Conservation (phyloP, 2,113 vertebrate genomes). For the Formicarius rufipectus region DNA sequence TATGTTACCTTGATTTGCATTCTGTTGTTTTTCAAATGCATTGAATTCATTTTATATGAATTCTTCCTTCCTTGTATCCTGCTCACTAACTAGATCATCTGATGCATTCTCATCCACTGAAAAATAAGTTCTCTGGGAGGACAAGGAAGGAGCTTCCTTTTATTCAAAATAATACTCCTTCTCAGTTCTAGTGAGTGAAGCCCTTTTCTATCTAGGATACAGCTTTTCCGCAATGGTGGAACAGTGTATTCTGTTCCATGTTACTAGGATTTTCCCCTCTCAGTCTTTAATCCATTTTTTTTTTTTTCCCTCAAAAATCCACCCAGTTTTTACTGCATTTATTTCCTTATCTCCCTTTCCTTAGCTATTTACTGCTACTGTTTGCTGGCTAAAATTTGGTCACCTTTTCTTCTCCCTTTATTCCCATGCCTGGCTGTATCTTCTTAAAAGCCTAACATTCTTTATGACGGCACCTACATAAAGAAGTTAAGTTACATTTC, state of each 20-base stretch:
- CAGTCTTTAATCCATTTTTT: background rate
- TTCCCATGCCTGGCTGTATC: background rate
- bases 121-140: background rate
- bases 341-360: background rate
- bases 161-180: background rate
- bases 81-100: background rate
- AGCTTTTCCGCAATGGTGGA: background rate
- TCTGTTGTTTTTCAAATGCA: conserved; percentile 21
- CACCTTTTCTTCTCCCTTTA: background rate
- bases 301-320: background rate
- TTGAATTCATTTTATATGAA: background rate
- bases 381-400: background rate
- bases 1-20: conserved; percentile 41
- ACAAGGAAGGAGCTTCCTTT: background rate
- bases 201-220: background rate
- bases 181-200: background rate
- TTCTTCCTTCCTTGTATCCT: background rate
- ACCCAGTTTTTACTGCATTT: background rate
- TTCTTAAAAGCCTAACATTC: background rate
- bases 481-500: background rate
- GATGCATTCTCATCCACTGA: background rate
- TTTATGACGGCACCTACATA: background rate
- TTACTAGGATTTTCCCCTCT: background rate
- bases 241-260: background rate
- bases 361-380: background rate